Conservation (phyloP, 1,140 invertebrate genomes). For the Sminthurinus signatus region DNA sequence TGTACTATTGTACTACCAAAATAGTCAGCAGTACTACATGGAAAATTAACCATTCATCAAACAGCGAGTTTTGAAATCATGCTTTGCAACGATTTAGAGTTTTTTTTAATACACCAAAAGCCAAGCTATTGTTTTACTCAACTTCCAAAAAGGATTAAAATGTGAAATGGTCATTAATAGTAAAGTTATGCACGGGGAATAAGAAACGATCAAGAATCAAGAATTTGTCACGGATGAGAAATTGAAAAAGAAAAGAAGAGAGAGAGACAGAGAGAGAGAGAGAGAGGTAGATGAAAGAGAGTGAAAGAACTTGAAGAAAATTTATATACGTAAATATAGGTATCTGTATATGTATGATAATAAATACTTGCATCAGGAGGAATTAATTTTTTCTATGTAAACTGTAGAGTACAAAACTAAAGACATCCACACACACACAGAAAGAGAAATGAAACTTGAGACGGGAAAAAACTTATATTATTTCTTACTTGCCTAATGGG, state of each 20-base stretch:
- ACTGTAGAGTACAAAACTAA: too few relatives aligned
- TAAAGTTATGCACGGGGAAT: slow-evolving; percentile 12
- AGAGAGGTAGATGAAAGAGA: neutral
- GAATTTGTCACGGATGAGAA: slow-evolving; percentile 8
- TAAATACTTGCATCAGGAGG: too few relatives aligned
- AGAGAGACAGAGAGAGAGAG: slow-evolving; percentile 1
- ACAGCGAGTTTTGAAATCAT: too few relatives aligned
- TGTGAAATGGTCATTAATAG: slow-evolving; percentile 3
- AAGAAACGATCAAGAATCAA: slow-evolving; percentile 10
- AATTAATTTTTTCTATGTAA: too few relatives aligned
- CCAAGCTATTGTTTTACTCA: slow-evolving; percentile 8
- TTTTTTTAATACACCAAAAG: too few relatives aligned
- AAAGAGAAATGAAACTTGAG: neutral
- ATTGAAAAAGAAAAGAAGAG: neutral
- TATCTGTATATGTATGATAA: too few relatives aligned
- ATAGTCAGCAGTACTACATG: too few relatives aligned
- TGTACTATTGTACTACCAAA: too few relatives aligned
- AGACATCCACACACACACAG: neutral
- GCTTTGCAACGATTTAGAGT: too few relatives aligned
- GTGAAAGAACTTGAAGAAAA: neutral
- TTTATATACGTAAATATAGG: too few relatives aligned
- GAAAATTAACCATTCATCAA: too few relatives aligned
- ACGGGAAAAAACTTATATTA: neutral
- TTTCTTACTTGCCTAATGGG: slow-evolving; percentile 2
- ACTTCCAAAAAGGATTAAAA: slow-evolving; percentile 6